Conservation (phyloP, 2,113 vertebrate species). For the Lagopus muta region DNA sequence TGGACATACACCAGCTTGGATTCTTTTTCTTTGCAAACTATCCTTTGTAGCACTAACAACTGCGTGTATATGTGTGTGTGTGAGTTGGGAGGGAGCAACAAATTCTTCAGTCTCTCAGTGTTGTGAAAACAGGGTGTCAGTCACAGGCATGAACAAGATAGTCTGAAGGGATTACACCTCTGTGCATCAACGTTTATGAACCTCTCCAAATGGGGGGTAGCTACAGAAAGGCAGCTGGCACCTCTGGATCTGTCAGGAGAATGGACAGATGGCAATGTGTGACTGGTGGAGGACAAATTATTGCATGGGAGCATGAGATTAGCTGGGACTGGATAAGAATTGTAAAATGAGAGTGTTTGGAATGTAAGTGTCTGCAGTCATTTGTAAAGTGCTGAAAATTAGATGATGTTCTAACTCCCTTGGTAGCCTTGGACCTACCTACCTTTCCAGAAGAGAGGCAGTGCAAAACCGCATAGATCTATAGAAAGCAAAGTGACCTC, state of each 20-base stretch:
- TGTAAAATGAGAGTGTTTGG: not conserved
- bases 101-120: not conserved
- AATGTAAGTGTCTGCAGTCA: not conserved
- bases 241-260: conserved; percentile 25
- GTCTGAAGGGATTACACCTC: not conserved
- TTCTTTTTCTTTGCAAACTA: not conserved
- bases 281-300: conserved; percentile 32
- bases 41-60: not conserved
- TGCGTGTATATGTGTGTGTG: not conserved
- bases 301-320: not conserved
- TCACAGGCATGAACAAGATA: not conserved
- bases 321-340: conserved; percentile 16
- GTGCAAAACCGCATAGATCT: not conserved
- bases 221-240: conserved; percentile 35
- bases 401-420: not conserved
- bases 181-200: not conserved
- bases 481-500: conserved; percentile 10
- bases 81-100: too few species aligned
- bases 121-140: not conserved
- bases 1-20: not conserved
- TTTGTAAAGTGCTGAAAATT: conserved; percentile 22
- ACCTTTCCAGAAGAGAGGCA: not conserved
- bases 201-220: not conserved
- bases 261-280: conserved; percentile 27
- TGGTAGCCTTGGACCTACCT: not conserved